These are phyloP conservation scores for Molorchus minor DNA, from an alignment of 2,888 invertebrate genomes.

Conservation along the genomic window DNA sequence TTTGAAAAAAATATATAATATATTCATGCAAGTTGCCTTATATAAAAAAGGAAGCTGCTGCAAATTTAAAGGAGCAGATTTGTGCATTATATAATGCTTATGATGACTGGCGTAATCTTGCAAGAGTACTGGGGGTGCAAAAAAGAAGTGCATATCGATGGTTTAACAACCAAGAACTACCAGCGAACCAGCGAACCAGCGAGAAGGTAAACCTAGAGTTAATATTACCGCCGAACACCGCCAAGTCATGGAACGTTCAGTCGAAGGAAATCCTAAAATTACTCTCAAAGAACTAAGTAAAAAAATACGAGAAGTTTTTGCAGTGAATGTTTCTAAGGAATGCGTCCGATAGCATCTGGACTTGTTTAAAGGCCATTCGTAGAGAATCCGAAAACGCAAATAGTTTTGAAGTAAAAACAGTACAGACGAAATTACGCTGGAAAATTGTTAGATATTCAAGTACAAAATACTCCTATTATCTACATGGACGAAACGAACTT, in stretches of 20 bases:
- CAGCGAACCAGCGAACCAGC: conserved; percentile 14
- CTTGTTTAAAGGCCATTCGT: conserved; percentile 12
- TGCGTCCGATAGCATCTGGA: conserved; percentile 18
- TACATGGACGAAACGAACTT: no score
- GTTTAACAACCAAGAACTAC: conserved; percentile 20
- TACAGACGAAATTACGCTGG: no score
- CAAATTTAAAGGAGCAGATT: no score
- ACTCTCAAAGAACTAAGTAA: conserved; percentile 11
- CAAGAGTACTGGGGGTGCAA: conserved; percentile 17
- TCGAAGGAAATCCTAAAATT: conserved; percentile 20
- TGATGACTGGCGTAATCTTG: conserved; percentile 21
- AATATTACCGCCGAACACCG: conserved; percentile 12
- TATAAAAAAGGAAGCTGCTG: no score
- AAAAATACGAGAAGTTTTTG: conserved; percentile 21
- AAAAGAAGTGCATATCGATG: conserved; percentile 20
- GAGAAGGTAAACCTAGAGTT: conserved; percentile 18
- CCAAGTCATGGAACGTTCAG: no score
- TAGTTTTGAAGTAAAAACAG: no score
- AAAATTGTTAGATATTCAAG: no score
- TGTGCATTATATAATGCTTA: conserved; percentile 8
- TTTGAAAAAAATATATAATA: background rate
- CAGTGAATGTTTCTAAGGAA: conserved; percentile 15
- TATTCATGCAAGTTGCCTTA: conserved; percentile 9
- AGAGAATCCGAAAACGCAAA: no score
- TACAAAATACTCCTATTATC: no score